Evolutionary conservation across 2,113 vertebrate genomes (phyloP).

Genomic region (Poecilia latipinna): DNA sequence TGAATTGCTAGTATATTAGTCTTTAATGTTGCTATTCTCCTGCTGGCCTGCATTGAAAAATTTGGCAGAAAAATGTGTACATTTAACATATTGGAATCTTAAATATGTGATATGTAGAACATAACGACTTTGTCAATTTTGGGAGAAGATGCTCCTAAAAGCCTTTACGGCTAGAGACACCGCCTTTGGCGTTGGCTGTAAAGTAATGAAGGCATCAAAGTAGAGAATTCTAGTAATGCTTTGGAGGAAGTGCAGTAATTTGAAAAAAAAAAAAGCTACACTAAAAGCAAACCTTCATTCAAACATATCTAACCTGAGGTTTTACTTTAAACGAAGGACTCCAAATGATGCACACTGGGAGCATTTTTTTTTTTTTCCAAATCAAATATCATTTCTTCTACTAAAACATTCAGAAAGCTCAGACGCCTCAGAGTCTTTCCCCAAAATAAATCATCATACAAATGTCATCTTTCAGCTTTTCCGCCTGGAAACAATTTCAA

Average conservation of each 20-base stretch:
- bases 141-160: not conserved
- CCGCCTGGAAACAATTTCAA: not conserved
- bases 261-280: not conserved
- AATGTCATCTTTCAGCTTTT: not conserved
- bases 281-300: not conserved
- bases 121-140: not conserved
- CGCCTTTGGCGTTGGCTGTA: not conserved
- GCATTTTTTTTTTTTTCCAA: not conserved
- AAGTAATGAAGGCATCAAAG: not conserved
- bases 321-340: not conserved
- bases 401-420: not conserved
- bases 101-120: not conserved
- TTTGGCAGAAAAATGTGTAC: no score
- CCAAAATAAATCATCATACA: not conserved
- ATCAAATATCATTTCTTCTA: not conserved
- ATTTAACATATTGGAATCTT: no score
- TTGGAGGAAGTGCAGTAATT: not conserved
- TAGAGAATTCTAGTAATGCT: not conserved
- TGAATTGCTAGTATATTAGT: no score
- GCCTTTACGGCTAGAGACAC: not conserved
- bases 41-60: not conserved
- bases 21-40: not conserved
- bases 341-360: not conserved
- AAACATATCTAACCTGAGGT: not conserved
- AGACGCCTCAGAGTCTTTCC: not conserved